These are phyloP conservation scores for Tragelaphus imberbis DNA, from an alignment of 2,113 vertebrate genomes.

Conservation along the genomic window DNA sequence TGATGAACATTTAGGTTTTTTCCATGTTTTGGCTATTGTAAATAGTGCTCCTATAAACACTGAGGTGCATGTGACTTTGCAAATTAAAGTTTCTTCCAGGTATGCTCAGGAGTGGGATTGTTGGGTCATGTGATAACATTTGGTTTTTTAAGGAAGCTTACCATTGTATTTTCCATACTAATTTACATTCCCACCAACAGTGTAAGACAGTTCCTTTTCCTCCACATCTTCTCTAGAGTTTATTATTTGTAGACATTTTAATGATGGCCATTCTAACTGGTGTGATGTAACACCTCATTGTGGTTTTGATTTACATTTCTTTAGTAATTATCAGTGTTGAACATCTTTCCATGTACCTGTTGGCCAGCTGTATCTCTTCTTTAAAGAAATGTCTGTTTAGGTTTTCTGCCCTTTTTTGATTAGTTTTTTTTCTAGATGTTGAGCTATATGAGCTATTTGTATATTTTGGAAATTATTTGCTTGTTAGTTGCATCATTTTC, in stretches of 20 bases:
- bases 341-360: neutral
- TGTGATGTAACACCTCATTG: neutral
- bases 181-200: neutral
- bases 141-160: neutral
- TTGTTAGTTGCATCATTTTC: neutral
- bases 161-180: neutral
- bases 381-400: neutral
- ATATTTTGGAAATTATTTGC: neutral
- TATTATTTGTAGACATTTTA: neutral
- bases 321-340: neutral
- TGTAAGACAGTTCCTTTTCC: neutral
- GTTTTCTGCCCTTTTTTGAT: neutral
- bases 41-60: neutral
- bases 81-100: neutral
- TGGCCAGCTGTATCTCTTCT: neutral
- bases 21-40: neutral
- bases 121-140: neutral
- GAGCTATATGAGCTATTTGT: neutral
- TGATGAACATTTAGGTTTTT: neutral
- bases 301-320: neutral
- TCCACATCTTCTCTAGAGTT: neutral
- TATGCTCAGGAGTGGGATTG: neutral
- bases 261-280: neutral
- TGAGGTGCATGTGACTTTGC: neutral
- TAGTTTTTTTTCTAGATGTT: neutral